Evolutionary conservation across 2,113 vertebrate species (phyloP).

Genomic region (Poicephalus gulielmi): DNA sequence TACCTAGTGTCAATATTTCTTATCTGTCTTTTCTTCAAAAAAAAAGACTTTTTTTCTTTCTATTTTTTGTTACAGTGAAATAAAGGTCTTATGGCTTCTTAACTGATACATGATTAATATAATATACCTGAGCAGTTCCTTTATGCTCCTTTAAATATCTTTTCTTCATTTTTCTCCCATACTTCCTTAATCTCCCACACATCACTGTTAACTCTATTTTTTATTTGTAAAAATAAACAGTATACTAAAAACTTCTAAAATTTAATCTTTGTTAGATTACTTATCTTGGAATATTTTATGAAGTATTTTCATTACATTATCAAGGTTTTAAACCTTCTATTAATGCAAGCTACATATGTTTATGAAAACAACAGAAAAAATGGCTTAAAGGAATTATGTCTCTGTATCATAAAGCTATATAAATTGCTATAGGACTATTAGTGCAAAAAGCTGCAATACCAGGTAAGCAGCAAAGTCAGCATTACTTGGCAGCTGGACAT

Average conservation of each 20-base stretch:
- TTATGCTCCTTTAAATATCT: neutral
- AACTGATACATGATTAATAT: neutral
- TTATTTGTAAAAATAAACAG: neutral
- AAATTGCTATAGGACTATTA: neutral
- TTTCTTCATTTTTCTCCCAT: neutral
- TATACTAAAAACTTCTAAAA: neutral
- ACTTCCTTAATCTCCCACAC: neutral
- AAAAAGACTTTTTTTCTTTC: neutral
- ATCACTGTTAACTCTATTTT: neutral
- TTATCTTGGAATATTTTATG: neutral
- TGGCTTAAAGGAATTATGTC: neutral
- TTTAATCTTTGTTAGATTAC: neutral
- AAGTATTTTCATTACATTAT: neutral
- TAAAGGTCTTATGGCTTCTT: neutral
- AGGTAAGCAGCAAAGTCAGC: neutral
- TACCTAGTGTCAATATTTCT: neutral
- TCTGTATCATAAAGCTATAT: neutral
- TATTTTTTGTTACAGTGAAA: neutral
- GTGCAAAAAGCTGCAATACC: neutral
- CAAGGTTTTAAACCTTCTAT: neutral
- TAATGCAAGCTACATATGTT: neutral
- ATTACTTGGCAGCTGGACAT: neutral
- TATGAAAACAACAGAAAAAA: neutral
- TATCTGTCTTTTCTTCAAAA: too few relatives aligned
- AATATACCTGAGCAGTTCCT: rapidly evolving